Base-by-base conservation (phyloP, 2,113 vertebrate species). In the Synodontis membranacea region DNA sequence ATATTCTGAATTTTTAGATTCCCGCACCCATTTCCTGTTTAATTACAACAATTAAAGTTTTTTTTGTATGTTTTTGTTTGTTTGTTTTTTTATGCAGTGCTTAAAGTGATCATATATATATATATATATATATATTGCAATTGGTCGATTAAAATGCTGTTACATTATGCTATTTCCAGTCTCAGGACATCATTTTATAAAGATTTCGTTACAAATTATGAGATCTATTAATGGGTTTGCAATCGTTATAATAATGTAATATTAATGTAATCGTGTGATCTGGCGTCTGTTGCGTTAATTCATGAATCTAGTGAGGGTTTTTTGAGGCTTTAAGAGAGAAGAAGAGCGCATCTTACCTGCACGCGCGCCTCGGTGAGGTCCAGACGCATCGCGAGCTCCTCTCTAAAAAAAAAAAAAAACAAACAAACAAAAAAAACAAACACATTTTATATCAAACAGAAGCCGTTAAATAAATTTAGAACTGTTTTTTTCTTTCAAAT, bases 311-410 rank as follows among this genome's bases (percentile, higher is more conserved):
- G 15, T 31, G 5, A n/a, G 42, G 42, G 11, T 75, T 0, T 23
- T 58, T 37, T 68, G 64, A 37, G 15, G 31, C 17, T 68, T 75
- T 75, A 48, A 14, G 52, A 81, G 80, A 89, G 78, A 88, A 89
- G 87, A 72, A 88, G 42, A 82, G 56, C 78, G 80, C n/a, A 90
- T 95, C 96, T 97, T 95, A 99, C 98, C 96, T 99, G 98, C 66
- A 99, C 98, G 86, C 98, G 95, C 92, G 98, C 98, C 93, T 98
- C 98, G 72, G 98, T 99, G 89, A 99, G 95, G 93, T 99, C 98
- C 94, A 99, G 95, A 84, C 98, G 96, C 98, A 99, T 98, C 31
- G 98, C 98, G 90, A 99, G 95, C 93, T 99, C 98, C 91, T 99
- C 97, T 95, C 98, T 99, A 91, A n/a, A 94, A 91, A 80, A 10